Conservation (phyloP, 2,888 invertebrate species). For the Tenthredo mesomela region DNA sequence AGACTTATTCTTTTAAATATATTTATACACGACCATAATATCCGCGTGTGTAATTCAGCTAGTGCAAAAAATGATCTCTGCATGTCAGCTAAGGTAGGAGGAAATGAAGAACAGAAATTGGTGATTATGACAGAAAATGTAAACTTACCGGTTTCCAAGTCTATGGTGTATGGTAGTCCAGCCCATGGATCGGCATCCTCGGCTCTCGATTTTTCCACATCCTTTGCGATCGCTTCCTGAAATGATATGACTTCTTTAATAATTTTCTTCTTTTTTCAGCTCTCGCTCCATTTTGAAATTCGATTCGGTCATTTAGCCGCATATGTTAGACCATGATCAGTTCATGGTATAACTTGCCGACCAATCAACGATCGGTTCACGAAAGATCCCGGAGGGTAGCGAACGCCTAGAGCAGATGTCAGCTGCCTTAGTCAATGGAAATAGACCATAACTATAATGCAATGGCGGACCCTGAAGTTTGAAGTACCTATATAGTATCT, state of each 20-base stretch:
- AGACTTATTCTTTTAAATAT: neutral
- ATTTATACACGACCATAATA: neutral
- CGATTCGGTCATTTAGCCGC: neutral
- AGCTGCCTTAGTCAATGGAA: neutral
- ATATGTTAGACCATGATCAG: neutral
- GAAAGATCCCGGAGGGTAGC: constrained; percentile 26
- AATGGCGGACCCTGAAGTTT: constrained; percentile 14
- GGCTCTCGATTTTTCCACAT: constrained; percentile 67
- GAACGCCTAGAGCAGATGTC: constrained; percentile 30
- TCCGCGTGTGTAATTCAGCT: neutral
- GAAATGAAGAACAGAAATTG: neutral
- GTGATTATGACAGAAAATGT: neutral
- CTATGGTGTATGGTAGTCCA: constrained; percentile 90
- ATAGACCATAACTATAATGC: constrained; percentile 1
- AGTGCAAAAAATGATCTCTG: neutral
- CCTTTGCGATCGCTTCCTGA: constrained; percentile 60
- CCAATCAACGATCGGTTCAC: neutral
- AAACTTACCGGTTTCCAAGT: constrained; percentile 91
- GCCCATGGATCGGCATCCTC: constrained; percentile 88
- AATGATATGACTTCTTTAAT: neutral
- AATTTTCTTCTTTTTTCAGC: neutral
- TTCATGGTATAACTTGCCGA: neutral
- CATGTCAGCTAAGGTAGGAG: too few species aligned
- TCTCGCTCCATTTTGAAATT: constrained; percentile 9
- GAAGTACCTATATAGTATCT: neutral